Conservation (phyloP, 2,113 vertebrate species). For the Aythya baeri region DNA sequence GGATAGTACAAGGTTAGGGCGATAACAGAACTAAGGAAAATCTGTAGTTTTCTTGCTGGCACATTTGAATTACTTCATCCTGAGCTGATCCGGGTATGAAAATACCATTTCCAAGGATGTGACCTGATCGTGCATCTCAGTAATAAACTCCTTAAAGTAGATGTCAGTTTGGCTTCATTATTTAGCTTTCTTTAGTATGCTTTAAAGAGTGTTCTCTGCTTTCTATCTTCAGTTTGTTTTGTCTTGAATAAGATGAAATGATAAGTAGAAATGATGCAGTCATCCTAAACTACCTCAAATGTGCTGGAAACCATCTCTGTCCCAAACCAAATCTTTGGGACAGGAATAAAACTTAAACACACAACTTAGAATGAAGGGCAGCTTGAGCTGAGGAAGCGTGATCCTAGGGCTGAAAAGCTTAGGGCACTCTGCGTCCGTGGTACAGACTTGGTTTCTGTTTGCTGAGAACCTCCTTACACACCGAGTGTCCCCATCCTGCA, state of each 20-base stretch:
- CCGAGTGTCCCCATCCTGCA: accelerated
- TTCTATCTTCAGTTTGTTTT: neutral
- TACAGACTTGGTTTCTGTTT: neutral
- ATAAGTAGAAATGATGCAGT: neutral
- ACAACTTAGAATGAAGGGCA: accelerated
- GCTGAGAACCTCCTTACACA: neutral
- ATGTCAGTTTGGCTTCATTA: neutral
- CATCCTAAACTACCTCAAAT: neutral
- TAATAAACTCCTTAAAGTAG: neutral
- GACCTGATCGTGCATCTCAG: neutral
- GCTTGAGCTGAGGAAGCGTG: neutral
- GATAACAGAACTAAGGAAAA: neutral
- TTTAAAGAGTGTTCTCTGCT: neutral
- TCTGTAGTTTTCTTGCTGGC: neutral
- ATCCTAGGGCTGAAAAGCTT: neutral
- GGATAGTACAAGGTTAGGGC: neutral
- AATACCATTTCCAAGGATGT: neutral
- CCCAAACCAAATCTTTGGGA: neutral
- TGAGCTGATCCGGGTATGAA: neutral
- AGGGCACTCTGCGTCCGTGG: neutral
- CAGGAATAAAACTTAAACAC: neutral
- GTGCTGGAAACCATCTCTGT: neutral
- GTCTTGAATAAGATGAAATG: neutral
- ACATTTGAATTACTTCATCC: neutral
- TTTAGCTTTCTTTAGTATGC: neutral